Evolutionary conservation across 2,888 invertebrate genomes (phyloP).

Genomic region (Nephrotoma guestfalica): DNA sequence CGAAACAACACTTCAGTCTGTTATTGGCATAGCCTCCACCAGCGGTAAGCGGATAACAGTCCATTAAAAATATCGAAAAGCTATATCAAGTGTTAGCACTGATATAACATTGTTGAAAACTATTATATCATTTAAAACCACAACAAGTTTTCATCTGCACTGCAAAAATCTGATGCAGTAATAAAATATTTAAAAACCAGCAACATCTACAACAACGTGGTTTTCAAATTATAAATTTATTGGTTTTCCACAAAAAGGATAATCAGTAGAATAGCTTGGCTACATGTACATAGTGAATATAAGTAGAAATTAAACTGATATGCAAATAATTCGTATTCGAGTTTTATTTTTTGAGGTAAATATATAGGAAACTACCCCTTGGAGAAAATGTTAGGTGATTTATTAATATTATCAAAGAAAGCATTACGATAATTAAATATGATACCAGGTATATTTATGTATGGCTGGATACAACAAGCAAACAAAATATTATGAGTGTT

Average conservation of each 20-base stretch:
- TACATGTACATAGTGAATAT: not conserved
- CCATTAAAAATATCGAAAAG: no score
- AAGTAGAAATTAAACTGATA: not conserved
- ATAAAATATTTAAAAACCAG: not conserved
- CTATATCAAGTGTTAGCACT: no score
- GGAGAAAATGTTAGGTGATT: not conserved
- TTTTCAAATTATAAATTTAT: not conserved
- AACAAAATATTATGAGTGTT: not conserved
- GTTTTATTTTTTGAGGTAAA: not conserved
- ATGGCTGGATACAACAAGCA: not conserved
- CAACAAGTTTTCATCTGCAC: not conserved
- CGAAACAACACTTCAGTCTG: no score
- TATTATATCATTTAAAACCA: not conserved
- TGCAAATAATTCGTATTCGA: not conserved
- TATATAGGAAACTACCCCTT: not conserved
- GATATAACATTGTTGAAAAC: no score
- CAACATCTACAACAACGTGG: not conserved
- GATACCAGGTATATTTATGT: not conserved
- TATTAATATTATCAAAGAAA: not conserved
- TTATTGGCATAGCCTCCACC: no score
- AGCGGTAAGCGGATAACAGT: no score
- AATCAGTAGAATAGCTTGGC: no score
- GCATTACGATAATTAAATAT: not conserved
- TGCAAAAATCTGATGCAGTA: not conserved
- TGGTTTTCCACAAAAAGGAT: not conserved